Evolutionary conservation across 1,140 invertebrate genomes (phyloP), one percentile per base, ranked within the genome.

Genomic region (Scaptomyza graminum): DNA sequence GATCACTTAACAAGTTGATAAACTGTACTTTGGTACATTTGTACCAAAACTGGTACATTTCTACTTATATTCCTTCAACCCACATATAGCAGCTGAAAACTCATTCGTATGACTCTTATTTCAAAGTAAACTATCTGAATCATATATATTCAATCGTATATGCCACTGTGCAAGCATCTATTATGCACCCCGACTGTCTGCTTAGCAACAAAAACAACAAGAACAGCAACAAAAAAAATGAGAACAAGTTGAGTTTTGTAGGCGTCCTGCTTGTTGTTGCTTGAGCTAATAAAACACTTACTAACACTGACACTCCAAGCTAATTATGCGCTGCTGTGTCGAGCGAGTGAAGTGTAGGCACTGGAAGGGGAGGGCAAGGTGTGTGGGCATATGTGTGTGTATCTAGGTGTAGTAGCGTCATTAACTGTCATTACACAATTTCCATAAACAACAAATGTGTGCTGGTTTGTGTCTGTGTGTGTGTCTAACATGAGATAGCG

Each of bases 391-490:
- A 6, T 9, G 8, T 49, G 43, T 69, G 43, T 25, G 61, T 56
- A 69, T 79, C 72, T 84, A 79, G 77, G 74, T 80, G 80, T 70
- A 80, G 81, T 68, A 55, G 70, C 75, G 74, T 87, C 82, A 88
- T 87, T 87, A 87, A 78, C 83, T 82, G 83, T 87, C 83, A 87
- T 87, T 87, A 87, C 83, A 88, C 64, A 87, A 87, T 87, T 87
- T 87, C 78, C 82, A 88, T 85, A 85, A 82, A 80, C 71, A 85
- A 84, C 47, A 63, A 74, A 64, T 37, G 28, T 50, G 12, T 50
- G 12, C 57, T 18, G 51, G 31, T 54, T 55, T 57, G 52, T 28
- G 47, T 55, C n/a, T 43, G 34, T 49, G 72, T 44, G 39, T 65
- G 70, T 79, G 65, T 62, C 15, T 8, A 39, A 15, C 16, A 28